These are phyloP conservation scores for Stegostoma tigrinum DNA, from an alignment of 2,113 vertebrate species.

Conservation along the genomic window DNA sequence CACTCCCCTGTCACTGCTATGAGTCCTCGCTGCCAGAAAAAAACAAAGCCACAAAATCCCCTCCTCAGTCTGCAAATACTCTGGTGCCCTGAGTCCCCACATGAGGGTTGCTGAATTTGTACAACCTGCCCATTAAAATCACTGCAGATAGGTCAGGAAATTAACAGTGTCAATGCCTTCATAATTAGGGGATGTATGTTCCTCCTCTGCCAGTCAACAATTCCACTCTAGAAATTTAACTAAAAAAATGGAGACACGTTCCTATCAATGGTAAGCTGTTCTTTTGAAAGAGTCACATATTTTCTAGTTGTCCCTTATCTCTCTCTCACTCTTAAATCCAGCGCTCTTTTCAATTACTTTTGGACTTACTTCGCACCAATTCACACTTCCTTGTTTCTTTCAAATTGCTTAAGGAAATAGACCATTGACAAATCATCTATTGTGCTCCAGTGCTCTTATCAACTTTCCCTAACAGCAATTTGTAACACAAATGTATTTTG, in stretches of 20 bases:
- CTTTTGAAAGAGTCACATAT: neutral
- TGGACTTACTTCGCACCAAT: neutral
- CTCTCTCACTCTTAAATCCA: neutral
- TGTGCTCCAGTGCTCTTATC: neutral
- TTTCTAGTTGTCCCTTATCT: neutral
- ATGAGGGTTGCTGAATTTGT: neutral
- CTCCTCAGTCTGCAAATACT: too few species aligned
- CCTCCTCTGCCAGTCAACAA: neutral
- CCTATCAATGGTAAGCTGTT: neutral
- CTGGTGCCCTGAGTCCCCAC: too few species aligned
- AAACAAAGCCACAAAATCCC: too few species aligned
- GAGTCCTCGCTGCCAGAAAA: too few species aligned
- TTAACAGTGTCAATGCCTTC: neutral
- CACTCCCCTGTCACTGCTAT: too few species aligned
- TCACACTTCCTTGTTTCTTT: neutral
- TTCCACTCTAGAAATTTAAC: neutral
- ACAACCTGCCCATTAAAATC: neutral
- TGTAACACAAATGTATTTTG: neutral
- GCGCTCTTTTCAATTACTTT: neutral
- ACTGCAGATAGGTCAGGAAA: neutral
- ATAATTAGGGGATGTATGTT: neutral
- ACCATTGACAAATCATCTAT: neutral
- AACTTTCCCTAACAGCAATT: neutral
- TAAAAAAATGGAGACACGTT: neutral
- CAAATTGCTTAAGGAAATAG: neutral